Percentiles rank a stretch among this genome's conserved stretches.
These are phyloP conservation scores for Trachelus troglodyta DNA, from an alignment of 2,888 invertebrate genomes.

Conservation along the genomic window DNA sequence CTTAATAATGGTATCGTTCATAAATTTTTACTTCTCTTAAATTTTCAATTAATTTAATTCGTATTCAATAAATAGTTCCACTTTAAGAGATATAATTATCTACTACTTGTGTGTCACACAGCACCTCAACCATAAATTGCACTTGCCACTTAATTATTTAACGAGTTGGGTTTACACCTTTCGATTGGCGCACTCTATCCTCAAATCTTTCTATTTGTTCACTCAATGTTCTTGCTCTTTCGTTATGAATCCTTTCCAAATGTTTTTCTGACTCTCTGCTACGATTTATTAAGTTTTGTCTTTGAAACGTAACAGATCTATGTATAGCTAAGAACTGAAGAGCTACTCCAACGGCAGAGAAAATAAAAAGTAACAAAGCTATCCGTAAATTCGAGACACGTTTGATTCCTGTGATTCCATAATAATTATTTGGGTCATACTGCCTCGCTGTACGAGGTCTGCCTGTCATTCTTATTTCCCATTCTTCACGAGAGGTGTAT, in stretches of 20 bases:
- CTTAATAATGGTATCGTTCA: neutral
- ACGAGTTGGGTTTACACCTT: neutral
- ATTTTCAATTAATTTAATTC: constrained; percentile 6
- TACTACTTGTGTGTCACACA: neutral
- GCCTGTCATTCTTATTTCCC: constrained; percentile 18
- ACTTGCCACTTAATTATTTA: neutral
- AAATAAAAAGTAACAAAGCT: constrained; percentile 69
- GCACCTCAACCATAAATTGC: neutral
- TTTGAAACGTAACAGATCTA: constrained; percentile 69
- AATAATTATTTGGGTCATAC: constrained; percentile 67
- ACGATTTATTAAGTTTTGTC: constrained; percentile 66
- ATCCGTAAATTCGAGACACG: constrained; percentile 74
- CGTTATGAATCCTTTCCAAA: constrained; percentile 64
- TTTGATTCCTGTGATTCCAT: constrained; percentile 73
- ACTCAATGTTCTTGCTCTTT: constrained; percentile 39
- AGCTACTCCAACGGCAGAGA: constrained; percentile 72
- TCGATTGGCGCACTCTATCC: constrained; percentile 10
- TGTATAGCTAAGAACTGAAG: constrained; percentile 73
- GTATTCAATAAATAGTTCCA: neutral
- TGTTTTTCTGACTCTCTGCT: constrained; percentile 65
- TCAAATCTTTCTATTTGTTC: constrained; percentile 65
- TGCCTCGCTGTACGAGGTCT: constrained; percentile 13
- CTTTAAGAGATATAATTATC: neutral
- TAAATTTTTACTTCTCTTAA: neutral
- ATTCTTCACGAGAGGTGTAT: constrained; percentile 13